phyloP scores from a whole-genome alignment of 2,888 invertebrate species.

The Phyto melanocephala region DNA sequence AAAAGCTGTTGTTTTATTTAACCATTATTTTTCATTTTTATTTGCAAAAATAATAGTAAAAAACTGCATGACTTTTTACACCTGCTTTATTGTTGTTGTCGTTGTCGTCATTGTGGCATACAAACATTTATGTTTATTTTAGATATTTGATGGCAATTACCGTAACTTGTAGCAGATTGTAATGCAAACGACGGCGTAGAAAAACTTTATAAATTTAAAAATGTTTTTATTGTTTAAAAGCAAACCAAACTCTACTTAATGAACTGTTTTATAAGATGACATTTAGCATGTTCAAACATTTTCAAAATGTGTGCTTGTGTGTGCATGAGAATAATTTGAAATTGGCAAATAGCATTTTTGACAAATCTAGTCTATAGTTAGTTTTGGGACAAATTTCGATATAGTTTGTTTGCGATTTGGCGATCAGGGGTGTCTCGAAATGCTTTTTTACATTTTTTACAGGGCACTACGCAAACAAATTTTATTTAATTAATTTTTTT shows the following conservation, averaged over 20 bases:
- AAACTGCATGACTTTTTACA: constrained; percentile 62
- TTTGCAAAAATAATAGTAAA: background rate
- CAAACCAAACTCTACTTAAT: constrained; percentile 34
- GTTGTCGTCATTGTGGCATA: constrained; percentile 8
- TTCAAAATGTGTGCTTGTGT: background rate
- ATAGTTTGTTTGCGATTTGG: too few species aligned
- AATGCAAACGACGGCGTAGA: constrained; percentile 9
- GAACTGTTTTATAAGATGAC: constrained; percentile 55
- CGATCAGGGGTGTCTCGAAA: too few species aligned
- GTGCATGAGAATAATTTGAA: background rate
- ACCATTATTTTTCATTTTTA: constrained; percentile 16
- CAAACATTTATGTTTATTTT: constrained; percentile 32
- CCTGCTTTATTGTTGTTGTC: constrained; percentile 50
- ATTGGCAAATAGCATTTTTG: constrained; percentile 22
- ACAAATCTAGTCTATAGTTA: constrained; percentile 25
- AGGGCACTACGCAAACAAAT: too few species aligned
- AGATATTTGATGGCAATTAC: constrained; percentile 60
- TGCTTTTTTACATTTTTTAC: too few species aligned
- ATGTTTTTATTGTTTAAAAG: constrained; percentile 27
- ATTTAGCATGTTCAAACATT: constrained; percentile 39
- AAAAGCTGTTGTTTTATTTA: constrained; percentile 23
- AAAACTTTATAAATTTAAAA: background rate
- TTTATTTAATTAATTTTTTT: too few species aligned
- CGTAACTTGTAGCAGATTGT: constrained; percentile 53
- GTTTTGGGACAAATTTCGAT: too few species aligned